A percentile compares a stretch with the other conserved stretches of the same genome.
These are phyloP conservation scores for Scrobipalpa costella DNA, from an alignment of 2,888 invertebrate genomes.

Conservation along the genomic window DNA sequence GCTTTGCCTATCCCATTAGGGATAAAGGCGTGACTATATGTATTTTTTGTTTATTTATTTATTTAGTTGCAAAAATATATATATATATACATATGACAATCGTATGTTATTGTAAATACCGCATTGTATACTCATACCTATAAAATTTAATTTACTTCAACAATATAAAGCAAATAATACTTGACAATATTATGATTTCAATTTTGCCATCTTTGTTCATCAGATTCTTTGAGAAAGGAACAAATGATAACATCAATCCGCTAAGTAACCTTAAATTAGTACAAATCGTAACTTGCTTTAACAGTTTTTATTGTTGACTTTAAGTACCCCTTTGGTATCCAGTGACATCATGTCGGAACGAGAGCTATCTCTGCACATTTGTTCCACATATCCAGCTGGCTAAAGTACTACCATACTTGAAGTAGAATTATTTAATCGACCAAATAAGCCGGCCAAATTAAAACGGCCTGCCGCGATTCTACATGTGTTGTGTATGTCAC, in stretches of 20 bases:
- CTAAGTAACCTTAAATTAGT: neutral
- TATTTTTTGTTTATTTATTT: no score
- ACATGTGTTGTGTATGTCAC: slow-evolving; percentile 45
- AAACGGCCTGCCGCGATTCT: slow-evolving; percentile 16
- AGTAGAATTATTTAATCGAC: slow-evolving; percentile 10
- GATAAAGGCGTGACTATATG: no score
- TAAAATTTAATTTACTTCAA: no score
- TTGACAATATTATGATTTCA: no score
- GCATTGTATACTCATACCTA: no score
- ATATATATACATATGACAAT: no score
- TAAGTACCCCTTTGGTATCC: neutral
- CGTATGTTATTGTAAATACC: no score
- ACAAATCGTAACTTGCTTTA: neutral
- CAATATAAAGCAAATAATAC: no score
- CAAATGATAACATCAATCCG: neutral
- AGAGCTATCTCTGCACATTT: slow-evolving; percentile 2
- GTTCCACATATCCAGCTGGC: slow-evolving; percentile 15
- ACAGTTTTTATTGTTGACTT: slow-evolving; percentile 3
- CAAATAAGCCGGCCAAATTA: slow-evolving; percentile 21
- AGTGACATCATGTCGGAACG: slow-evolving; percentile 11
- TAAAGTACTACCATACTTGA: neutral
- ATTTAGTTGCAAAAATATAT: no score
- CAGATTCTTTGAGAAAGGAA: neutral
- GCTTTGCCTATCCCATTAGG: no score
- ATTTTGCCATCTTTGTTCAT: no score